phyloP scores from a whole-genome alignment of 2,797 vertebrate species.

The Enteromius afrohamiltoni region DNA sequence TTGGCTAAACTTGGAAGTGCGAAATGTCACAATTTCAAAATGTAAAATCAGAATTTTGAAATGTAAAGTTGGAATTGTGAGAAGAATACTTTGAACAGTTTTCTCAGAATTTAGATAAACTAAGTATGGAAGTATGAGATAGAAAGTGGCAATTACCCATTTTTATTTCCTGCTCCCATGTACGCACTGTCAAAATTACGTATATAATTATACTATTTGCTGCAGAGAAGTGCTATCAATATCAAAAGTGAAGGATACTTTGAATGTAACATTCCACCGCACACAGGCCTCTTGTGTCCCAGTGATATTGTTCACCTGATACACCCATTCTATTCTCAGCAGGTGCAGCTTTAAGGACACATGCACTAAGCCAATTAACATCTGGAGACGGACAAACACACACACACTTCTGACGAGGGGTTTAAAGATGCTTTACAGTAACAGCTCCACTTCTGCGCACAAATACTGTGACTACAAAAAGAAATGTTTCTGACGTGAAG shows the following conservation, averaged over 20 bases:
- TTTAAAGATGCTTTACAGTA: conserved; percentile 47
- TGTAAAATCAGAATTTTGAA: not conserved
- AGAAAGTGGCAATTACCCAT: not conserved
- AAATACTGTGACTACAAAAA: not conserved
- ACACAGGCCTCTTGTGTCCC: not conserved
- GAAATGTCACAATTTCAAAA: too few relatives aligned
- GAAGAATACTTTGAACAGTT: not conserved
- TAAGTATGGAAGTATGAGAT: not conserved
- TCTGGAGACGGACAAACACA: not conserved
- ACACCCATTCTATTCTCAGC: not conserved
- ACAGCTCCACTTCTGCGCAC: not conserved
- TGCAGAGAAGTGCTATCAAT: not conserved
- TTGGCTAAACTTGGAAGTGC: not conserved
- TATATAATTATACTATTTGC: not conserved
- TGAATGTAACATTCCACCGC: not conserved
- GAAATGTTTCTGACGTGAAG: not conserved
- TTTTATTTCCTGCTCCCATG: not conserved
- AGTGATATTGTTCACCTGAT: not conserved
- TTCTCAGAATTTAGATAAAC: not conserved
- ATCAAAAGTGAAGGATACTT: not conserved
- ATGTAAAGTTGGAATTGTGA: not conserved
- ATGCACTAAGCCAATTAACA: conserved; percentile 19
- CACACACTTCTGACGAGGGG: not conserved
- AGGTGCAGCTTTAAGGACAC: not conserved
- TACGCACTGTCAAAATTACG: not conserved